These are phyloP conservation scores for Centruroides vittatus DNA, from an alignment of 1,140 invertebrate genomes.

Conservation along the genomic window DNA sequence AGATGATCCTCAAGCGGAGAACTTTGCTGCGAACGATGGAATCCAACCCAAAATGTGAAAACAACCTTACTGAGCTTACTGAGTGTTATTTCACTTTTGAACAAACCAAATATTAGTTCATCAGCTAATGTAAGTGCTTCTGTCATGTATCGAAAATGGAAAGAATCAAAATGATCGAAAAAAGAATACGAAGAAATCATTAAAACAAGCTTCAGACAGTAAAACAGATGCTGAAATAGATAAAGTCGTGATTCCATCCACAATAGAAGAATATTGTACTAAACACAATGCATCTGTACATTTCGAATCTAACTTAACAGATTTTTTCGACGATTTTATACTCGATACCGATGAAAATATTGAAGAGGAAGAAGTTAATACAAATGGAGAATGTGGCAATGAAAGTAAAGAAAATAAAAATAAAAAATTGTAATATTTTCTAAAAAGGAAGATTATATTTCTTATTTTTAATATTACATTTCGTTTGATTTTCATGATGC, in stretches of 20 bases:
- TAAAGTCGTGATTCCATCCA: conserved; percentile 89
- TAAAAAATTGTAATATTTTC: too few relatives aligned
- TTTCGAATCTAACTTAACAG: too few relatives aligned
- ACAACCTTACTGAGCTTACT: conserved; percentile 92
- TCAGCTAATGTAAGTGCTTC: conserved; percentile 99
- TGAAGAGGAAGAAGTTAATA: too few relatives aligned
- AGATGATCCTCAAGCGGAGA: conserved; percentile 98
- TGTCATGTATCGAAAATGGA: conserved; percentile 98
- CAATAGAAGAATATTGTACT: conserved; percentile 95
- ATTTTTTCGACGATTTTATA: too few relatives aligned
- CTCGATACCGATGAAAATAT: too few relatives aligned
- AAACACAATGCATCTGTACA: conserved; percentile 33
- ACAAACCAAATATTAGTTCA: conserved; percentile 98
- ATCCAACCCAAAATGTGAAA: conserved; percentile 97
- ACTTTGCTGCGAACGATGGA: conserved; percentile 97
- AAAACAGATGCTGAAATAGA: conserved; percentile 90
- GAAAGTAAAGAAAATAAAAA: too few relatives aligned
- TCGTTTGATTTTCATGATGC: too few relatives aligned
- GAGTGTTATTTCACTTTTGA: conserved; percentile 94
- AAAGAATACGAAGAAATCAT: conserved; percentile 99
- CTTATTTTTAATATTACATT: too few relatives aligned
- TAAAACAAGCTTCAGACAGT: conserved; percentile 30
- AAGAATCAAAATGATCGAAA: conserved; percentile 93
- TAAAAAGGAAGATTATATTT: too few relatives aligned
- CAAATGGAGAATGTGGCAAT: too few relatives aligned